Base-by-base conservation (phyloP, 2,797 vertebrate species). In the Chelmon rostratus region DNA sequence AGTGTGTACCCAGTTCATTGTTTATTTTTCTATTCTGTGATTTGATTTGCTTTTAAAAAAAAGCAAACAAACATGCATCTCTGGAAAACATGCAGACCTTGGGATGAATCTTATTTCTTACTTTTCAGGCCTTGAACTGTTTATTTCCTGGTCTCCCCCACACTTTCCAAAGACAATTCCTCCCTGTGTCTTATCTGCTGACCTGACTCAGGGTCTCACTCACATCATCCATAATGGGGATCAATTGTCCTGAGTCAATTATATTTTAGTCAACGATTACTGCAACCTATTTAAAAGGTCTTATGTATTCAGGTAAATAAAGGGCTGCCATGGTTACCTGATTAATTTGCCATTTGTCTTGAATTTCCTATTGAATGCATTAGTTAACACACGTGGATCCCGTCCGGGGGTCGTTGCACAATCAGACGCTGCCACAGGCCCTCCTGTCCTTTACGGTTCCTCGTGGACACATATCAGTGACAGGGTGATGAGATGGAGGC, bases 181-280 rank as follows among this genome's bases (percentile, higher is more conserved):
- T 54, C 66, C 4, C 21, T 54, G 70, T 58, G 59, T 59, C 86
- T 88, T 88, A 47, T 70, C 57, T 76, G 84, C 93, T 86, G 96
- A 95, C 94, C 94, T 95, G 95, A 94, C 92, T 94, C 75, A 90
- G 88, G 62, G 89, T 90, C 91, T 86, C 78, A 65, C 89, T 92
- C 92, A 92, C 91, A 92, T 88, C 92, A 95, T 96, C 93, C 88
- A 94, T 94, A 96, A 96, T 95, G 93, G 95, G 95, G 96, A 97
- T 97, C 95, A 96, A 96, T 97, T 91, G 64, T 83, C 93, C 86
- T 88, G 91, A 95, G 93, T 96, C 95, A 96, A 94, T 62, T n/a
- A 35, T 62, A 46, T 56, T 37, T 53, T 63, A 35, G 35, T 95
- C 94, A 95, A 96, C 94, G 95, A 96, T 96, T 96, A 96, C 90